Conservation (phyloP, 1,140 invertebrate species). For the Dinoponera quadriceps region DNA sequence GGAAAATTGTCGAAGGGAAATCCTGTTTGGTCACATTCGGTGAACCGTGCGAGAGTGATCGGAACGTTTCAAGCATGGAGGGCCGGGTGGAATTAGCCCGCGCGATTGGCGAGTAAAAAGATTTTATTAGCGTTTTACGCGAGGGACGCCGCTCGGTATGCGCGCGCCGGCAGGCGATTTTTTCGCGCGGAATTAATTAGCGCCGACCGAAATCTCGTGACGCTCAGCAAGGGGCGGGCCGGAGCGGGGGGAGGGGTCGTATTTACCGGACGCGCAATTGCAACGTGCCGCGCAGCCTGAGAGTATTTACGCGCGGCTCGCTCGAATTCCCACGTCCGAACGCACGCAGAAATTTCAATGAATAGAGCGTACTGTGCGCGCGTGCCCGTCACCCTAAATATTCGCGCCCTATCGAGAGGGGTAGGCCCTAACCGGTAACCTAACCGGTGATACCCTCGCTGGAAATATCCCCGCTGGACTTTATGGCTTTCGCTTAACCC, state of each 20-base stretch:
- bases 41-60: constrained; percentile 16
- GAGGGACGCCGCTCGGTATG: not conserved
- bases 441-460: constrained; percentile 36
- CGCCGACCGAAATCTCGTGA: constrained; percentile 42
- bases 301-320: constrained; percentile 59
- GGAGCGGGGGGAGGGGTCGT: not conserved
- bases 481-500: constrained; percentile 66
- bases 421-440: not conserved
- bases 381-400: constrained; percentile 61
- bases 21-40: constrained; percentile 28
- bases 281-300: constrained; percentile 27
- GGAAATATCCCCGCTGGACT: constrained; percentile 45
- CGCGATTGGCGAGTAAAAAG: constrained; percentile 16
- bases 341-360: constrained; percentile 65
- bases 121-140: constrained; percentile 55
- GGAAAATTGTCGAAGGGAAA: constrained; percentile 25
- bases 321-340: constrained; percentile 42
- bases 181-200: constrained; percentile 63
- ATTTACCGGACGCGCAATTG: constrained; percentile 64
- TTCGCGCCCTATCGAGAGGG: constrained; percentile 45
- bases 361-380: constrained; percentile 58
- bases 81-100: not conserved
- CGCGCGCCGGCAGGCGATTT: constrained; percentile 33
- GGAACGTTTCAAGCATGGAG: constrained; percentile 31
- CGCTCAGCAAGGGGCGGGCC: not conserved